Base-by-base conservation (phyloP, 2,888 invertebrate genomes). In the Nysson spinosus region DNA sequence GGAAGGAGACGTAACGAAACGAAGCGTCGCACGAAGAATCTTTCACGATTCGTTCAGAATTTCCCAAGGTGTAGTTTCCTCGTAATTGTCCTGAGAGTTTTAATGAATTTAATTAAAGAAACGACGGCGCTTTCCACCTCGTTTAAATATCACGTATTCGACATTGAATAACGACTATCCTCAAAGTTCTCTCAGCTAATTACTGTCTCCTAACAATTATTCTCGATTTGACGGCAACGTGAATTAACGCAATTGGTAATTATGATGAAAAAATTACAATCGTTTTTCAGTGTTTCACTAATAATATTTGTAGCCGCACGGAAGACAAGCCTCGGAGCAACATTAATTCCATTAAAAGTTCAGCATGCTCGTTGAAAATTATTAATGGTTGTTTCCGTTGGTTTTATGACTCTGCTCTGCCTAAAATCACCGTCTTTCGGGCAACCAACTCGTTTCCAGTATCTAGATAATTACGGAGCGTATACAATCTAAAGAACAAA, bases 331-430 rank as follows among this genome's bases (percentile, higher is more conserved):
- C 26, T 39, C 26, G 28, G 12, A 50, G 47, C 52, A 39, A 42
- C 68, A 57, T 75, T 74, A 72, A 77, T 74, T 63, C 62, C 57
- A 63, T 69, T 68, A 46, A 68, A 79, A 71, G 56, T 68, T 66
- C 34, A 35, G 30, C 47, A 44, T 26, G 60, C 57, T 56, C 46
- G 60, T 66, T 68, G 42, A 51, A 71, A 74, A 66, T 74, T 72
- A 76, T 75, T 71, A 73, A 76, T 63, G 67, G 55, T 24, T 56
- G 56, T 68, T 75, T 42, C 44, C 44, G 40, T 40, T 47, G 35
- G 37, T 26, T 69, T 60, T 44, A 46, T 47, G 19, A 20, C 32
- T n/a, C n/a, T n/a, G n/a, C n/a, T n/a, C n/a, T n/a, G n/a, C n/a
- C n/a, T n/a, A n/a, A n/a, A n/a, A n/a, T n/a, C n/a, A n/a, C n/a